These are phyloP conservation scores for Belonocnema kinseyi DNA, from an alignment of 1,140 invertebrate genomes.

Conservation along the genomic window DNA sequence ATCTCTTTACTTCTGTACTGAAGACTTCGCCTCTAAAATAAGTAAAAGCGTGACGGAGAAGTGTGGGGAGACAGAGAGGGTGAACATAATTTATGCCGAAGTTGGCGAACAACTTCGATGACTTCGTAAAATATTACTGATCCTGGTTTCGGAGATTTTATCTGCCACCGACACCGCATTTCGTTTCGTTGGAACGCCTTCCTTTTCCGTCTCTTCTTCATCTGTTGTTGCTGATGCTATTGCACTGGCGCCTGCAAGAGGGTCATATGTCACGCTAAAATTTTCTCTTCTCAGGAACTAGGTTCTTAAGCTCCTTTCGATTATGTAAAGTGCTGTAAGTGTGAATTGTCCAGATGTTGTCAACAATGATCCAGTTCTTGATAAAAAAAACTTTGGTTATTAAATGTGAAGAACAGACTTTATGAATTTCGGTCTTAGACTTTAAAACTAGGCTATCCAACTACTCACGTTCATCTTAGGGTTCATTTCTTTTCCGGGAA, in stretches of 20 bases:
- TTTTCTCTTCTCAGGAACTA: constrained; percentile 32
- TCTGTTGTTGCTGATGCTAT: constrained; percentile 37
- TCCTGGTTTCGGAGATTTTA: constrained; percentile 65
- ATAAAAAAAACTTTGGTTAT: neutral
- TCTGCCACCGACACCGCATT: constrained; percentile 57
- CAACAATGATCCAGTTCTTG: no score
- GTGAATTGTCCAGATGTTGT: no score
- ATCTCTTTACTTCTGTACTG: neutral
- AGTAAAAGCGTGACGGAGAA: constrained; percentile 24
- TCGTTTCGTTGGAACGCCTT: constrained; percentile 61
- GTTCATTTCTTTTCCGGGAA: constrained; percentile 60
- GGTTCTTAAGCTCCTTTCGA: constrained; percentile 20
- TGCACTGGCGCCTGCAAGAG: constrained; percentile 19
- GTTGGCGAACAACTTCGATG: constrained; percentile 71
- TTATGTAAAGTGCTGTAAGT: constrained; percentile 6
- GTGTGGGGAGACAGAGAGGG: constrained; percentile 3
- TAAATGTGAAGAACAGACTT: neutral
- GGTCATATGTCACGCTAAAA: constrained; percentile 20
- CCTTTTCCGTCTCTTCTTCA: constrained; percentile 47
- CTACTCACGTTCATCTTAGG: constrained; percentile 57
- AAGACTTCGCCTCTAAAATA: constrained; percentile 2
- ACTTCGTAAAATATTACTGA: constrained; percentile 72
- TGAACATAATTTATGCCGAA: constrained; percentile 69
- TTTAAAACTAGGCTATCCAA: constrained; percentile 54
- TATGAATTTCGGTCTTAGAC: constrained; percentile 43